phyloP scores from a whole-genome alignment of 2,888 invertebrate species.

The Cryptus viduatorius region DNA sequence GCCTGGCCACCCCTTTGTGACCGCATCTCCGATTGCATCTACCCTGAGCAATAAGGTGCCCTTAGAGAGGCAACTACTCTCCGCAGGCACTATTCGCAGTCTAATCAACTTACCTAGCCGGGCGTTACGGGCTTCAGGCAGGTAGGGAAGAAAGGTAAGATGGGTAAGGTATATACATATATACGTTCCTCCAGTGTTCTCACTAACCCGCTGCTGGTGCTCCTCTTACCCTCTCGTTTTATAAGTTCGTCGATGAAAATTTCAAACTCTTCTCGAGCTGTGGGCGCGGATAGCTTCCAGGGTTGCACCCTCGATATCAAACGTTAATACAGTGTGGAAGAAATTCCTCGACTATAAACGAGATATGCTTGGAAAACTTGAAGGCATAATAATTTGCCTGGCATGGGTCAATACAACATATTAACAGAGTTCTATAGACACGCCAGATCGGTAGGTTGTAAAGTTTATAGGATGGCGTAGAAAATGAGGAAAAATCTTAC shows the following conservation, averaged over 20 bases:
- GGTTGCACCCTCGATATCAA: conserved; percentile 47
- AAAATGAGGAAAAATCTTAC: conserved; percentile 35
- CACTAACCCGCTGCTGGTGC: conserved; percentile 51
- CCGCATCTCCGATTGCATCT: conserved; percentile 75
- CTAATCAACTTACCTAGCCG: conserved; percentile 63
- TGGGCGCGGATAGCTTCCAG: conserved; percentile 46
- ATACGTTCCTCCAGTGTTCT: conserved; percentile 46
- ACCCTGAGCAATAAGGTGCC: conserved; percentile 65
- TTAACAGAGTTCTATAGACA: not conserved
- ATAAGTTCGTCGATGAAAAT: conserved; percentile 73
- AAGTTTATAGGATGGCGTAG: conserved; percentile 30
- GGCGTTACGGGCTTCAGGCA: conserved; percentile 37
- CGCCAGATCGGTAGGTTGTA: conserved; percentile 8
- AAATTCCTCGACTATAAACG: conserved; percentile 55
- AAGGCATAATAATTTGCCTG: conserved; percentile 58
- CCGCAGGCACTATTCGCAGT: conserved; percentile 70
- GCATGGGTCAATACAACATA: conserved; percentile 51
- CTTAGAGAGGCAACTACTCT: conserved; percentile 70
- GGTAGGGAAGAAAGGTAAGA: conserved; percentile 43
- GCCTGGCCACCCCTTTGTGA: conserved; percentile 71
- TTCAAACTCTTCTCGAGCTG: conserved; percentile 57
- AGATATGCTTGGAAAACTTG: conserved; percentile 63
- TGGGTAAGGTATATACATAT: conserved; percentile 46
- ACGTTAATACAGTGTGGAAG: conserved; percentile 57
- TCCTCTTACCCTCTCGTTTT: conserved; percentile 76